These are phyloP conservation scores for Lycia hirtaria DNA, from an alignment of 2,888 invertebrate genomes.

Conservation along the genomic window DNA sequence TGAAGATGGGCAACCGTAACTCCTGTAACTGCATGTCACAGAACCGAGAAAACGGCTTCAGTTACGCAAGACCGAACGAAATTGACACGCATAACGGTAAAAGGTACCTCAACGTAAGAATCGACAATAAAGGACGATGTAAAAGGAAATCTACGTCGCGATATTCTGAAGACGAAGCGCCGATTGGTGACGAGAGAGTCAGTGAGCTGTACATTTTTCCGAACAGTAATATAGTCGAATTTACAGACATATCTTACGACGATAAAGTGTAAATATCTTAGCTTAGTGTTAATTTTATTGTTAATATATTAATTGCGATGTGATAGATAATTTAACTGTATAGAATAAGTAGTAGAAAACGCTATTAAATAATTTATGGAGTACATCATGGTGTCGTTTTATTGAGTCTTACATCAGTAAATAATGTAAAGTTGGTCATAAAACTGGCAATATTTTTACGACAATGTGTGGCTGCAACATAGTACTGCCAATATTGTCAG, in stretches of 20 bases:
- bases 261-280: slow-evolving; percentile 71
- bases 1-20: slow-evolving; percentile 60
- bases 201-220: slow-evolving; percentile 80
- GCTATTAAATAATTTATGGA: slow-evolving; percentile 23
- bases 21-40: slow-evolving; percentile 66
- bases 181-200: slow-evolving; percentile 72
- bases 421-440: too few species aligned
- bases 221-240: slow-evolving; percentile 78
- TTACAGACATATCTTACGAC: slow-evolving; percentile 75
- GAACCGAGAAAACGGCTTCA: slow-evolving; percentile 64
- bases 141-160: slow-evolving; percentile 53
- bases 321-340: slow-evolving; percentile 44
- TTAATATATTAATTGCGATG: slow-evolving; percentile 37
- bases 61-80: slow-evolving; percentile 56
- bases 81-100: slow-evolving; percentile 52
- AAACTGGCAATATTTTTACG: too few species aligned
- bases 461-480: too few species aligned
- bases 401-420: too few species aligned
- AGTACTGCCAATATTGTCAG: too few species aligned
- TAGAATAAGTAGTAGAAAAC: slow-evolving; percentile 26
- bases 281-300: background rate
- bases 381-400: too few species aligned
- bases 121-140: slow-evolving; percentile 49
- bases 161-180: slow-evolving; percentile 55
- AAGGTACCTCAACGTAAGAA: slow-evolving; percentile 45